Evolutionary conservation across 2,888 invertebrate genomes (phyloP), one percentile per base, ranked within the genome.

Genomic region (Resseliella maxima): DNA sequence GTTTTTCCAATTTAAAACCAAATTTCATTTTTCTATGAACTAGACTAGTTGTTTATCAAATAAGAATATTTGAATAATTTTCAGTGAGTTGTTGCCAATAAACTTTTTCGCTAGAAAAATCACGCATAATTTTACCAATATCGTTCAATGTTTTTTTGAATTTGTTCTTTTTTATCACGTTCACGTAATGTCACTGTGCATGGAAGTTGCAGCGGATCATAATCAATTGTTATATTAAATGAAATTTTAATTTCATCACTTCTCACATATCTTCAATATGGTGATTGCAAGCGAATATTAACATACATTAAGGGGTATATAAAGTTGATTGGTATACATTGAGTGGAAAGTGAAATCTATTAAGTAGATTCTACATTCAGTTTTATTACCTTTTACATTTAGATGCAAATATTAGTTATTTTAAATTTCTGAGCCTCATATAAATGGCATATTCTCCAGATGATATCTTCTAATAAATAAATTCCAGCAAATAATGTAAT

Each of bases 201-300:
- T 0, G 98, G 98, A 87, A 93, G 93, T 89, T 96, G 96, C 1
- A 97, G 91, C 0, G 98, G 96, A 90, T 99, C 99, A 92, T 99
- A 99, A 92, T 99, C 99, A 85, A 99, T 95, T 0, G 99, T 99
- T 86, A 99, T 95, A 85, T 98, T 99, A 92, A 97, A 99, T 0
- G 99, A 99, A 89, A 99, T 98, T 38, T 98, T 97, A 87, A 99
- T 95, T 92, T 99, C 98, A 91, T 98, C 98, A 0, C 99, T 99
- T 88, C 99, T 94, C 0, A 99, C 98, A 90, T 99, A 99, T 87
- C 99, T 94, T 35, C 98, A n/a, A n/a, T n/a, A n/a, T n/a, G n/a
- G n/a, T n/a, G n/a, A n/a, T n/a, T n/a, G n/a, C n/a, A n/a, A n/a
- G n/a, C n/a, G n/a, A n/a, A n/a, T n/a, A n/a, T n/a, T n/a, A n/a